phyloP scores from a whole-genome alignment of 2,113 vertebrate genomes.

The Rhodinocichla rosea region DNA sequence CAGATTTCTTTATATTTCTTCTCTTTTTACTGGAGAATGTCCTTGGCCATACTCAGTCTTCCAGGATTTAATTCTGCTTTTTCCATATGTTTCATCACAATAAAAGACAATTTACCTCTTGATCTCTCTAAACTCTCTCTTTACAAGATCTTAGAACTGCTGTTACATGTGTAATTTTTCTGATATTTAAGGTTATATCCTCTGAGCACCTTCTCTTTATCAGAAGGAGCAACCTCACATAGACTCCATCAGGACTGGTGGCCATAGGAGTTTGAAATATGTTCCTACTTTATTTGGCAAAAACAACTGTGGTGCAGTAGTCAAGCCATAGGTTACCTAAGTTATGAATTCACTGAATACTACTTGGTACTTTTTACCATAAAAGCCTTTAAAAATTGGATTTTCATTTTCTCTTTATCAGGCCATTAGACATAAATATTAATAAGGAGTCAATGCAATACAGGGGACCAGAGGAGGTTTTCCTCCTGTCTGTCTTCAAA shows the following conservation, averaged over 20 bases:
- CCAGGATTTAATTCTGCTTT: neutral
- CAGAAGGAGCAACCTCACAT: neutral
- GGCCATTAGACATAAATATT: neutral
- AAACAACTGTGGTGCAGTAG: slow-evolving; percentile 59
- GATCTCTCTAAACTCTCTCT: neutral
- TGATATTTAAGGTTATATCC: neutral
- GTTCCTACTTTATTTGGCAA: slow-evolving; percentile 66
- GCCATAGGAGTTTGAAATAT: neutral
- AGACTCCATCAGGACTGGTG: neutral
- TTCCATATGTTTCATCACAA: neutral
- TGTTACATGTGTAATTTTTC: neutral
- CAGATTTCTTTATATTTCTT: neutral
- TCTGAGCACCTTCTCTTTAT: neutral
- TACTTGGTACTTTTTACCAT: neutral
- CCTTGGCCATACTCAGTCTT: neutral
- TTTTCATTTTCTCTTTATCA: neutral
- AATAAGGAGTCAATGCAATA: neutral
- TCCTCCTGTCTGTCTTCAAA: neutral
- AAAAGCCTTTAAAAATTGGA: neutral
- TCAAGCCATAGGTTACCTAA: neutral
- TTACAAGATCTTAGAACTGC: neutral
- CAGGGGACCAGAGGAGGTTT: neutral
- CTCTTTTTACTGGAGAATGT: neutral
- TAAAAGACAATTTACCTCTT: neutral
- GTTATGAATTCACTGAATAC: neutral